Base-by-base conservation (phyloP, 2,888 invertebrate species). In the Drosophila ochracea region DNA sequence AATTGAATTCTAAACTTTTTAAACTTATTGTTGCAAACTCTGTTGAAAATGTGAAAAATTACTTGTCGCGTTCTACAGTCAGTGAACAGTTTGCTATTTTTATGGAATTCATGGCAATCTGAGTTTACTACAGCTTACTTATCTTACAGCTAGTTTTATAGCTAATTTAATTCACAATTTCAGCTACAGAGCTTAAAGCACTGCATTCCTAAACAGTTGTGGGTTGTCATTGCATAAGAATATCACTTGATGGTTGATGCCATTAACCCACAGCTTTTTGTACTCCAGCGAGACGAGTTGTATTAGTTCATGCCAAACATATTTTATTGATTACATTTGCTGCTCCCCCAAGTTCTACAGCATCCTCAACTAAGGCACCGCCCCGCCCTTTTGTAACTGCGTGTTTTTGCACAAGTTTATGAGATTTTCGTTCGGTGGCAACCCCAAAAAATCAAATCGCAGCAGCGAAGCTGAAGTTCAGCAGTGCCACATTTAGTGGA, bases 241-340 rank as follows among this genome's bases (percentile, higher is more conserved):
- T 50, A 31, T 59, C 33, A 49, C 52, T 47, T 50, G 49, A 47
- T 74, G 52, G 43, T 31, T 35, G 52, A 61, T 66, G 68, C 67
- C 73, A 75, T 78, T 80, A 82, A 72, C 52, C 65, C 53, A 74
- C 21, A 47, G 54, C 43, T 49, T 60, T 39, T 49, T 66, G 19
- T 53, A 43, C 52, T 49, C 43, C 64, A 78, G n/a, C 58, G 65
- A 66, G 47, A 31, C 43, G 58, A 61, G 61, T 9, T 43, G 31
- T 58, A 31, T 58, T 83, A 79, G 79, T 81, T 83, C 75, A 82
- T 85, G 76, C 64, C 64, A 65, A 78, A 83, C 78, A 84, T 87
- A 90, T 89, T 89, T 90, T 83, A 82, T 89, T 87, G 89, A 89
- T 90, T 89, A 87, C 82, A 89, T 76, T 76, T 73, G 57, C 69